These are phyloP conservation scores for Aramus guarauna DNA, from an alignment of 2,113 vertebrate genomes.

Conservation along the genomic window DNA sequence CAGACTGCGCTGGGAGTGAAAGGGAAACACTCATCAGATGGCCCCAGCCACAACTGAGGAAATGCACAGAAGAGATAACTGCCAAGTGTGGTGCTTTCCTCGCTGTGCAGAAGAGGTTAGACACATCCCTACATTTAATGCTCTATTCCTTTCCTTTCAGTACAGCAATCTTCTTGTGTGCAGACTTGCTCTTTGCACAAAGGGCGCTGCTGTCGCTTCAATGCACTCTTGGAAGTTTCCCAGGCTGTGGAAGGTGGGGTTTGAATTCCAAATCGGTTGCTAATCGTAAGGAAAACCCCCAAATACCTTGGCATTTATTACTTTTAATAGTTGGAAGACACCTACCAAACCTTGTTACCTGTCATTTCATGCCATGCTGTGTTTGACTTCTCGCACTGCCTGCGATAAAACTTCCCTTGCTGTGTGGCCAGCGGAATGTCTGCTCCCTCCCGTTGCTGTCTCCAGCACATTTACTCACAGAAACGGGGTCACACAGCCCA, in stretches of 20 bases:
- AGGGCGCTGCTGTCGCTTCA: not conserved
- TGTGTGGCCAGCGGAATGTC: rapidly evolving
- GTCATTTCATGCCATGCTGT: not conserved
- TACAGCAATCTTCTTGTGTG: not conserved
- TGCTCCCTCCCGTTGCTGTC: not conserved
- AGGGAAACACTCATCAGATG: slow-evolving; percentile 55
- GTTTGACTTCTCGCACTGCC: rapidly evolving
- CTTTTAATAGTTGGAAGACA: not conserved
- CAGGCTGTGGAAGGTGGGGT: not conserved
- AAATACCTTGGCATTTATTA: not conserved
- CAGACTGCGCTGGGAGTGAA: slow-evolving; percentile 44
- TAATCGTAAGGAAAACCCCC: not conserved
- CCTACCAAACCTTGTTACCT: not conserved
- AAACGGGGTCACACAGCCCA: not conserved
- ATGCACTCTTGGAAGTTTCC: not conserved
- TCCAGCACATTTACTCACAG: not conserved
- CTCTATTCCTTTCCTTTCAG: not conserved
- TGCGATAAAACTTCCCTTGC: not conserved
- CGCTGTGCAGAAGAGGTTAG: not conserved
- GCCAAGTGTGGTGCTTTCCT: slow-evolving; percentile 17
- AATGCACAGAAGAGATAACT: slow-evolving; percentile 23
- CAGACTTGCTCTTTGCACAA: not conserved
- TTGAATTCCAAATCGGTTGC: not conserved
- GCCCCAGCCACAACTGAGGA: slow-evolving; percentile 52
- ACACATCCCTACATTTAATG: not conserved